These are phyloP conservation scores for Coreoperca whiteheadi DNA, from an alignment of 2,113 vertebrate genomes.

Conservation along the genomic window DNA sequence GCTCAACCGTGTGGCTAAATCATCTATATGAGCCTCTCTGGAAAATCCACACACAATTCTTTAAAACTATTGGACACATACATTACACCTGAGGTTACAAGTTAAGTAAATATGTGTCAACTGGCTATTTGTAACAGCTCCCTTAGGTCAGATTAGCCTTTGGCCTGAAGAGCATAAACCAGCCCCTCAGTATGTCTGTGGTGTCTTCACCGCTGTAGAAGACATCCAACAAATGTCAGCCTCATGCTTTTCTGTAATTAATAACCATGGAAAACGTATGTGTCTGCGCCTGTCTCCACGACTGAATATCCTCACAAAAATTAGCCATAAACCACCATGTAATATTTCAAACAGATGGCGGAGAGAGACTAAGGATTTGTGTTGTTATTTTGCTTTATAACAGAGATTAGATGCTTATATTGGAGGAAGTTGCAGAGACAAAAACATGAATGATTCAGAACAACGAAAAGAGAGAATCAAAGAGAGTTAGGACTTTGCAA, in stretches of 20 bases:
- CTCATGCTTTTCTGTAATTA: slow-evolving; percentile 52
- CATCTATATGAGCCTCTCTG: slow-evolving; percentile 57
- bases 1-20: slow-evolving; percentile 53
- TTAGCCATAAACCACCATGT: slow-evolving; percentile 48
- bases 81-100: slow-evolving; percentile 53
- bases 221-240: slow-evolving; percentile 58
- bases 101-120: slow-evolving; percentile 59
- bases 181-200: slow-evolving; percentile 41
- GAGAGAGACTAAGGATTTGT: slow-evolving; percentile 33
- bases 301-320: slow-evolving; percentile 50
- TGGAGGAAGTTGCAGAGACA: background rate
- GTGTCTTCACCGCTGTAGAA: slow-evolving; percentile 36
- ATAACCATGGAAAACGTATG: slow-evolving; percentile 64
- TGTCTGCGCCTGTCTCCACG: slow-evolving; percentile 42
- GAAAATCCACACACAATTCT: slow-evolving; percentile 48
- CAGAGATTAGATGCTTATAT: slow-evolving; percentile 44
- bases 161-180: slow-evolving; percentile 55
- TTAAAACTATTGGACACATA: slow-evolving; percentile 51
- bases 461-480: background rate
- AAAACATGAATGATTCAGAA: slow-evolving; percentile 26
- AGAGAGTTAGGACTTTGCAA: slow-evolving; percentile 6
- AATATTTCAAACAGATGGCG: slow-evolving; percentile 63
- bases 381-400: slow-evolving; percentile 52
- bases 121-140: slow-evolving; percentile 56
- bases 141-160: slow-evolving; percentile 70